Evolutionary conservation across 2,113 vertebrate species (phyloP).

Genomic region (Eurystomus gularis): DNA sequence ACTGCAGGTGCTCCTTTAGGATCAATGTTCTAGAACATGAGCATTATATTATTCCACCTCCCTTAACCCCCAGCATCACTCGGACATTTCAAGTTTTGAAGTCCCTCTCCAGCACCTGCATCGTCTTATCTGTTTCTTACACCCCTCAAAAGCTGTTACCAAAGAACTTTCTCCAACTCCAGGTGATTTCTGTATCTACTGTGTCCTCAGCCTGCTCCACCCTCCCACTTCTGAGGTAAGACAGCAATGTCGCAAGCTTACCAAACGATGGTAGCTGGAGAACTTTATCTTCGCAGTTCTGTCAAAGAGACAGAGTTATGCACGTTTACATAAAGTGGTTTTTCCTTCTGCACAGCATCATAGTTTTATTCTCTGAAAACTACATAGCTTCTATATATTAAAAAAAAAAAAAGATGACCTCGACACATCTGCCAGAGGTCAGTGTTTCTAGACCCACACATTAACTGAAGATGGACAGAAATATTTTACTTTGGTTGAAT

Average conservation of each 20-base stretch:
- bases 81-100: background rate
- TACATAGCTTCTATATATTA: background rate
- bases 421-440: background rate
- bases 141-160: background rate
- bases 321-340: background rate
- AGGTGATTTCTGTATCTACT: accelerated
- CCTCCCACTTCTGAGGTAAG: background rate
- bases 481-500: background rate
- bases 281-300: background rate
- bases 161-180: background rate
- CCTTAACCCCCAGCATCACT: background rate
- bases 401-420: background rate
- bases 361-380: background rate
- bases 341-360: background rate
- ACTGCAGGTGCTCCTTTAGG: background rate
- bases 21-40: background rate
- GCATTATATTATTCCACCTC: background rate
- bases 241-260: background rate
- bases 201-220: background rate
- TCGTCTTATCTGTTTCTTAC: background rate
- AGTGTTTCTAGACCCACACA: background rate
- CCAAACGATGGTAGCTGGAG: background rate
- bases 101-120: background rate
- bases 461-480: background rate
- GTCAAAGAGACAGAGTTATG: background rate